These are phyloP conservation scores for Lontra canadensis DNA, from an alignment of 2,113 vertebrate species.

Conservation along the genomic window DNA sequence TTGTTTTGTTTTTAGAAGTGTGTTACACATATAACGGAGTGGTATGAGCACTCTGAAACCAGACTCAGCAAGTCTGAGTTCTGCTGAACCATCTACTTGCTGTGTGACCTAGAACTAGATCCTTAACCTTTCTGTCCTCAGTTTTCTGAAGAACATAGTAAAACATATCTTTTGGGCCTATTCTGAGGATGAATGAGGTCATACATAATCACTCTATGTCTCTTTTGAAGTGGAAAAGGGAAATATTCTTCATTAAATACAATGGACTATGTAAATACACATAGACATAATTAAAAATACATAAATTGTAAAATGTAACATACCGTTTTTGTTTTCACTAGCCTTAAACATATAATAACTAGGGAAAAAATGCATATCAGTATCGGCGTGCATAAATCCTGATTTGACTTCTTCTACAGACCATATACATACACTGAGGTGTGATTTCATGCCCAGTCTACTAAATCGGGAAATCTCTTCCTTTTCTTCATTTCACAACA, in stretches of 20 bases:
- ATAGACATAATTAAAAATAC: background rate
- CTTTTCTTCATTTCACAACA: background rate
- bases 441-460: background rate
- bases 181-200: background rate
- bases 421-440: background rate
- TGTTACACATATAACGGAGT: background rate
- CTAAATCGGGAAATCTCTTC: background rate
- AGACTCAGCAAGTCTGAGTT: background rate
- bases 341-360: background rate
- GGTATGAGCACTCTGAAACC: background rate
- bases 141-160: conserved; percentile 10
- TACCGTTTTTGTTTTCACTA: conserved; percentile 36
- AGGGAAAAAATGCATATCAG: background rate
- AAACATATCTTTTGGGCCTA: background rate
- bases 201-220: background rate
- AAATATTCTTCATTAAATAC: conserved; percentile 15
- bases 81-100: background rate
- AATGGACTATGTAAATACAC: background rate
- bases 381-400: background rate
- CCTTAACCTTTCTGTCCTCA: background rate
- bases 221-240: conserved; percentile 1
- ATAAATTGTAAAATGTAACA: background rate
- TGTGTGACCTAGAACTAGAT: background rate
- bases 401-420: background rate
- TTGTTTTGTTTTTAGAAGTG: background rate